These are phyloP conservation scores for Agriopis leucophaearia DNA, from an alignment of 2,888 invertebrate genomes.

Conservation along the genomic window DNA sequence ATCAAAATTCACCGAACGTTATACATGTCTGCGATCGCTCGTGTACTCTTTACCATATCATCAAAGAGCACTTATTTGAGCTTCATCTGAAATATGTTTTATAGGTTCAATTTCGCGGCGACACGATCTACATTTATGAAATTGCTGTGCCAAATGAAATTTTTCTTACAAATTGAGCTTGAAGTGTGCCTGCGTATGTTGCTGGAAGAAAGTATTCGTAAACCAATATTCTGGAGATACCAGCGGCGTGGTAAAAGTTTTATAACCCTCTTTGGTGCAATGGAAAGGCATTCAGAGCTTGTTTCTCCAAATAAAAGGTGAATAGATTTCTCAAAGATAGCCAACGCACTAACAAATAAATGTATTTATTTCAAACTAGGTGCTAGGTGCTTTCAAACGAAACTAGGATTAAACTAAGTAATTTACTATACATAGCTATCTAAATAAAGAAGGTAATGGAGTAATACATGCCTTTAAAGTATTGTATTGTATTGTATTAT, in stretches of 20 bases:
- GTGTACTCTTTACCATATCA: slow-evolving; percentile 35
- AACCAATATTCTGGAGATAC: slow-evolving; percentile 45
- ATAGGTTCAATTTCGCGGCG: slow-evolving; percentile 36
- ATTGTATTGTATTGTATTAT: too few relatives aligned
- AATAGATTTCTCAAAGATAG: neutral
- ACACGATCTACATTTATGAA: slow-evolving; percentile 40
- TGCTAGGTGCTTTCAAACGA: too few relatives aligned
- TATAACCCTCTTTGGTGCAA: slow-evolving; percentile 32
- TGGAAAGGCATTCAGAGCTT: slow-evolving; percentile 10
- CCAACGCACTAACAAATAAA: too few relatives aligned
- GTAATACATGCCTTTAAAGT: too few relatives aligned
- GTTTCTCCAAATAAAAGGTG: neutral
- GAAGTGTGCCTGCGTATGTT: slow-evolving; percentile 36
- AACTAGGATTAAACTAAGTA: too few relatives aligned
- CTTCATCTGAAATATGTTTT: slow-evolving; percentile 36
- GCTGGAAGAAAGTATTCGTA: slow-evolving; percentile 41
- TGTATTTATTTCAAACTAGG: too few relatives aligned
- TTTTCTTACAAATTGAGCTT: slow-evolving; percentile 44
- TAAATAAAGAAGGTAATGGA: too few relatives aligned
- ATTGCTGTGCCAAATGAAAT: slow-evolving; percentile 46
- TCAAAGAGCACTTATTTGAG: slow-evolving; percentile 35
- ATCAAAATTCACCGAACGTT: slow-evolving; percentile 30
- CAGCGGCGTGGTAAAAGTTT: slow-evolving; percentile 42
- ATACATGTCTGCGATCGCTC: slow-evolving; percentile 12
- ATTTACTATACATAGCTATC: too few relatives aligned